Conservation (phyloP, 2,888 invertebrate genomes). For the Hyles lineata region DNA sequence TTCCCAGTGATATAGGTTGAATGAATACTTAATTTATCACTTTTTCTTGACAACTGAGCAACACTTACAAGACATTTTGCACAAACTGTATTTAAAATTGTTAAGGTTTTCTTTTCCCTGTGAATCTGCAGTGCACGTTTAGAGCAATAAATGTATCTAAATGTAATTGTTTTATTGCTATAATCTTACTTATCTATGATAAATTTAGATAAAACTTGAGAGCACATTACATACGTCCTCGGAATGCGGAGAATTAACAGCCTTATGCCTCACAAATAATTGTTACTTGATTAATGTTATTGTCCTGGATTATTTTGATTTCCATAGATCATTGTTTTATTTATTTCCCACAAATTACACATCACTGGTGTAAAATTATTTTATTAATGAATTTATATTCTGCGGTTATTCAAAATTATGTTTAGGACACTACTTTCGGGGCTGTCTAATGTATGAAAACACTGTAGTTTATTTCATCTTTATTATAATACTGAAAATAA, state of each 20-base stretch:
- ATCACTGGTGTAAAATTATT: neutral
- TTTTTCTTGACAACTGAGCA: neutral
- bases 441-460: neutral
- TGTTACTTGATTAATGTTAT: neutral
- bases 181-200: constrained; percentile 43
- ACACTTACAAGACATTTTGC: neutral
- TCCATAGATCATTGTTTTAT: too few species aligned
- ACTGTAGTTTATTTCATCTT: neutral
- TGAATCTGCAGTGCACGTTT: constrained; percentile 9
- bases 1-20: neutral
- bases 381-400: neutral
- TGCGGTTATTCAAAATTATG: neutral
- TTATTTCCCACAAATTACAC: too few species aligned
- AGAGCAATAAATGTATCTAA: constrained; percentile 30
- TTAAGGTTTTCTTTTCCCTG: neutral
- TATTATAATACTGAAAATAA: neutral
- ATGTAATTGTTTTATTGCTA: constrained; percentile 39
- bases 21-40: neutral
- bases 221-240: constrained; percentile 20
- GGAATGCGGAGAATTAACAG: neutral
- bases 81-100: neutral
- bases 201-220: constrained; percentile 36
- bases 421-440: neutral
- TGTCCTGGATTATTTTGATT: neutral
- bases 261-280: neutral